Evolutionary conservation across 2,113 vertebrate species (phyloP).

Genomic region (Ammodytes dubius): DNA sequence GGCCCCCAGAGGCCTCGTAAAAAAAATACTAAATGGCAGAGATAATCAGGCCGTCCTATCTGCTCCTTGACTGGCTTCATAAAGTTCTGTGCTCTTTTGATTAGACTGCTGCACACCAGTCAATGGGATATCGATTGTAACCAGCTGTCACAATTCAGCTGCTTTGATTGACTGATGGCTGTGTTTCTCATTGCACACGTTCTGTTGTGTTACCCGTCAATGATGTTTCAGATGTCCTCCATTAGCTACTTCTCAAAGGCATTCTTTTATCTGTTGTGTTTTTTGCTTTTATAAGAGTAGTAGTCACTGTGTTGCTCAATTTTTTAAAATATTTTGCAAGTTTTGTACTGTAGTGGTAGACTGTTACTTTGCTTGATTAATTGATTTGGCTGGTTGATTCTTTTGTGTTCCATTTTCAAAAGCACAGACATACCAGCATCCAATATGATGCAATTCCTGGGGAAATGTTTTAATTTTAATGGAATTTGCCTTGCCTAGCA

Average conservation of each 20-base stretch:
- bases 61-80: conserved; percentile 74
- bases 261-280: conserved; percentile 22
- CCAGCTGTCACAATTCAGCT: conserved; percentile 80
- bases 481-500: background rate
- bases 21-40: conserved; percentile 57
- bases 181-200: conserved; percentile 66
- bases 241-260: conserved; percentile 34
- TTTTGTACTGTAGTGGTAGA: conserved; percentile 56
- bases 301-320: conserved; percentile 34
- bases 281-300: conserved; percentile 35
- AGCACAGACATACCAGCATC: conserved; percentile 59
- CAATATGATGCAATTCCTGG: conserved; percentile 5
- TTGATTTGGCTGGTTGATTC: conserved; percentile 41
- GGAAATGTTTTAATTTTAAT: background rate
- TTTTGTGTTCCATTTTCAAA: conserved; percentile 44
- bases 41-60: conserved; percentile 78
- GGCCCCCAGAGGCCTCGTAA: conserved; percentile 70
- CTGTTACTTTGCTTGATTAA: conserved; percentile 63
- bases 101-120: conserved; percentile 80
- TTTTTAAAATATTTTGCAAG: conserved; percentile 29
- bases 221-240: conserved; percentile 63
- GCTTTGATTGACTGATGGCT: conserved; percentile 82
- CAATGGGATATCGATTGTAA: conserved; percentile 86
- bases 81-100: conserved; percentile 74
- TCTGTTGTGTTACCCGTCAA: conserved; percentile 63